Conservation (phyloP, 2,113 vertebrate genomes). For the Sylvilagus bachmani region DNA sequence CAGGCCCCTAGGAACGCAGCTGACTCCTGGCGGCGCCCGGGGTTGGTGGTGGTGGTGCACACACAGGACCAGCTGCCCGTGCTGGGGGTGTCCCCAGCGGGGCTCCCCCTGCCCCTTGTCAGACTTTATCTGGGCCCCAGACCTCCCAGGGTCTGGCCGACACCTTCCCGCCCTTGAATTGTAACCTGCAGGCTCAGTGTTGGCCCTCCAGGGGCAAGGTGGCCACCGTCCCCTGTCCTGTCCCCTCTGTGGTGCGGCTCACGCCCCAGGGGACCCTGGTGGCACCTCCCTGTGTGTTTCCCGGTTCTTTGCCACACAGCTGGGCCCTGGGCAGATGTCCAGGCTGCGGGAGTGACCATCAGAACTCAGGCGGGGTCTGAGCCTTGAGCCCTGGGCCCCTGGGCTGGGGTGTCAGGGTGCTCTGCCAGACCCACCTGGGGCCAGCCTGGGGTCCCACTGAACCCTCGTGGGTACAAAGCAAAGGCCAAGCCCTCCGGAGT, state of each 20-base stretch:
- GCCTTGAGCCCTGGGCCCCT: accelerated
- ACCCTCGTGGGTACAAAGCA: background rate
- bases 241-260: background rate
- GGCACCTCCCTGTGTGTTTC: background rate
- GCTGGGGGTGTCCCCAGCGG: background rate
- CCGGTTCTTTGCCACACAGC: accelerated
- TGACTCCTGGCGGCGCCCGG: accelerated
- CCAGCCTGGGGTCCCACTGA: background rate
- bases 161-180: background rate
- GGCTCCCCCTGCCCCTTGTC: background rate
- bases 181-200: background rate
- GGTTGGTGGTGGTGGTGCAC: accelerated
- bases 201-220: background rate
- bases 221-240: accelerated
- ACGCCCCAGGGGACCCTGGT: accelerated
- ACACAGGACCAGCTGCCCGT: accelerated
- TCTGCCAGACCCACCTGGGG: background rate
- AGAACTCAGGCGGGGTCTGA: background rate
- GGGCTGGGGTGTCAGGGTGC: background rate
- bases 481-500: background rate
- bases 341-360: background rate
- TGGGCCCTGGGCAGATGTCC: background rate
- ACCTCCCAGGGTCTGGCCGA: background rate
- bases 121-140: accelerated
- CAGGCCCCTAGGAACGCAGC: background rate